Conservation (phyloP, 2,113 vertebrate species). For the Tichodroma muraria region DNA sequence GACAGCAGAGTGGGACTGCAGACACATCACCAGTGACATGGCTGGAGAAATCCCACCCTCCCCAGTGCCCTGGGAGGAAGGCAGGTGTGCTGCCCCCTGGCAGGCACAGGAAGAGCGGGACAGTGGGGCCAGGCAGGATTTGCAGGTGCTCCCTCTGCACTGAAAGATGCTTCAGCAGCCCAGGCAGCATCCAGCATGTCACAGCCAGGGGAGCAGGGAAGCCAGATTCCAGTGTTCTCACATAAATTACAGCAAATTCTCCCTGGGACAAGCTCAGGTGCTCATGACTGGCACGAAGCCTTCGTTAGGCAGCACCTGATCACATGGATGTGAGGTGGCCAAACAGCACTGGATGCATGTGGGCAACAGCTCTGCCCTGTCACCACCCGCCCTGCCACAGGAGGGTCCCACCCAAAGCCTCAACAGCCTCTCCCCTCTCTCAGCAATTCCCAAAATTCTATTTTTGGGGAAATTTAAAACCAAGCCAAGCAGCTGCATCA, state of each 20-base stretch:
- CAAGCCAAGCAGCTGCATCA: neutral
- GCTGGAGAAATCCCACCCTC: neutral
- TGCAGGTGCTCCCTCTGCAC: neutral
- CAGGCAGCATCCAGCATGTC: neutral
- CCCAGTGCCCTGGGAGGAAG: rapidly evolving
- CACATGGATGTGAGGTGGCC: neutral
- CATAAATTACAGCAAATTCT: neutral
- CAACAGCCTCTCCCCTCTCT: neutral
- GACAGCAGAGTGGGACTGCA: neutral
- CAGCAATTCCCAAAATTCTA: neutral
- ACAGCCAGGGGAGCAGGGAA: neutral
- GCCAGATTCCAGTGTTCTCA: neutral
- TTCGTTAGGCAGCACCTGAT: neutral
- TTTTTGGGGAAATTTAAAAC: neutral
- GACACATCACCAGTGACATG: neutral
- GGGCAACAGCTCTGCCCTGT: neutral
- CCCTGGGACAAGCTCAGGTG: neutral
- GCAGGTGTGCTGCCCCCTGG: neutral
- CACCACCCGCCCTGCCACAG: neutral
- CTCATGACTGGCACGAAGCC: neutral
- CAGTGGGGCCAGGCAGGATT: neutral
- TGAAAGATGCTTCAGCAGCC: neutral
- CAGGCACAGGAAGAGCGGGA: rapidly evolving
- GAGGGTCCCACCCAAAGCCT: neutral
- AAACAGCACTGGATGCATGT: rapidly evolving